Conservation (phyloP, 64 coral and sea anemone species). For the Pocillopora verrucosa region DNA sequence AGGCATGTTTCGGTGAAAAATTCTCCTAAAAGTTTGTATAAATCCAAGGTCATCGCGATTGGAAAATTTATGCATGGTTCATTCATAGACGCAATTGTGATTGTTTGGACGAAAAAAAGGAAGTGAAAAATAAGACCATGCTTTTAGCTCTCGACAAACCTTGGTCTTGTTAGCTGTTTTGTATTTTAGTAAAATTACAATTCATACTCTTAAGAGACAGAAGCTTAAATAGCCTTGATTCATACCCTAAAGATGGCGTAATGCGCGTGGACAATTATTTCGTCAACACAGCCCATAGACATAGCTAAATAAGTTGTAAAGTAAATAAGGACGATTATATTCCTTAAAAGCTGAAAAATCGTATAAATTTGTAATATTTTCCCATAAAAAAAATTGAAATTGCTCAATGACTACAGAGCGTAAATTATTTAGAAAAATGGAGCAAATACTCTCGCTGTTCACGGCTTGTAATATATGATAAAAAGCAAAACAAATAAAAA, state of each 20-base stretch:
- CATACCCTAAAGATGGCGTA: neutral
- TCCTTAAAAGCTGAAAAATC: slow-evolving; percentile 41
- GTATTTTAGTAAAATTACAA: neutral
- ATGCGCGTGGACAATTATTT: slow-evolving; percentile 4
- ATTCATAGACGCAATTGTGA: neutral
- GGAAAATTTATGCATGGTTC: neutral
- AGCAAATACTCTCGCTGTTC: too few species aligned
- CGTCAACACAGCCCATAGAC: slow-evolving; percentile 18
- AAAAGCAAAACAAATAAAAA: neutral
- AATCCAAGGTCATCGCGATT: neutral
- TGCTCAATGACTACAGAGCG: neutral
- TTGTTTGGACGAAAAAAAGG: neutral
- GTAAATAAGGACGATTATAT: slow-evolving; percentile 22
- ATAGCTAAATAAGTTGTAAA: neutral
- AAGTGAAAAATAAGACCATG: neutral
- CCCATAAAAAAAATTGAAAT: neutral
- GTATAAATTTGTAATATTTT: slow-evolving; percentile 18
- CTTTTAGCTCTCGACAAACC: neutral
- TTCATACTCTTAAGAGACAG: slow-evolving; percentile 12
- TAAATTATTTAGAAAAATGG: too few species aligned
- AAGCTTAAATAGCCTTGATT: slow-evolving; percentile 9
- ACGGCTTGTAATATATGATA: neutral
- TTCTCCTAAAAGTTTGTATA: neutral
- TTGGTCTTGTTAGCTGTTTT: neutral
- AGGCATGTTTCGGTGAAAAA: neutral